A percentile compares a stretch with the other conserved stretches of the same genome.
Conservation (phyloP, 2,888 invertebrate genomes). For the Eupsilia transversa region DNA sequence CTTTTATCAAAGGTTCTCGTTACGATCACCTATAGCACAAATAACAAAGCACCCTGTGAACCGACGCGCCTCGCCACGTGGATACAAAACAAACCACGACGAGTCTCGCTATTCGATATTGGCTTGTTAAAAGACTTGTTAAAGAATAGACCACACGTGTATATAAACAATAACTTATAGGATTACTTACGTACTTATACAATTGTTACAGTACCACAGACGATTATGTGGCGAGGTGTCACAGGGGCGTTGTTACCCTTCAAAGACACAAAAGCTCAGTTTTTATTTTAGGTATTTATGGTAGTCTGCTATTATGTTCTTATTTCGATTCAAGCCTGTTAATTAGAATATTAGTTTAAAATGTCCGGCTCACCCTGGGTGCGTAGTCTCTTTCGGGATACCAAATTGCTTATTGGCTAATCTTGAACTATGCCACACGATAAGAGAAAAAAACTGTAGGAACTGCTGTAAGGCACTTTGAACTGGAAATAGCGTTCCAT, state of each 20-base stretch:
- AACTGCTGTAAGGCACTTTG: neutral
- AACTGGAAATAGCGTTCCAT: neutral
- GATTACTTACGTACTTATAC: too few relatives aligned
- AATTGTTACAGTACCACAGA: neutral
- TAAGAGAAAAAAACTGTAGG: neutral
- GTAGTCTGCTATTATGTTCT: neutral
- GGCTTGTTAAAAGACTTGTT: constrained; percentile 68
- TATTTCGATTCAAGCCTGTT: neutral
- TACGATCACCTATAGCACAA: constrained; percentile 50
- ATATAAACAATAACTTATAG: neutral
- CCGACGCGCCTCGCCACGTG: constrained; percentile 32
- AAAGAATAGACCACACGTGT: constrained; percentile 5
- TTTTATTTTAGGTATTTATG: neutral
- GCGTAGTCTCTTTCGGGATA: neutral
- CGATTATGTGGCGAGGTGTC: neutral
- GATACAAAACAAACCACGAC: constrained; percentile 57
- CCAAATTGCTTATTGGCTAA: neutral
- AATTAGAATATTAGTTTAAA: neutral
- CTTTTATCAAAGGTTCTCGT: constrained; percentile 57
- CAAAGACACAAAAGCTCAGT: neutral
- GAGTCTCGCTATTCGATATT: constrained; percentile 73
- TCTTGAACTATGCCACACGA: too few relatives aligned
- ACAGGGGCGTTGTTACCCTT: neutral
- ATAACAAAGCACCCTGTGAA: constrained; percentile 55
- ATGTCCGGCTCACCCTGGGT: neutral